Evolutionary conservation across 2,113 vertebrate species (phyloP), one percentile per base, ranked within the genome.

Genomic region (Chelonoidis abingdonii): DNA sequence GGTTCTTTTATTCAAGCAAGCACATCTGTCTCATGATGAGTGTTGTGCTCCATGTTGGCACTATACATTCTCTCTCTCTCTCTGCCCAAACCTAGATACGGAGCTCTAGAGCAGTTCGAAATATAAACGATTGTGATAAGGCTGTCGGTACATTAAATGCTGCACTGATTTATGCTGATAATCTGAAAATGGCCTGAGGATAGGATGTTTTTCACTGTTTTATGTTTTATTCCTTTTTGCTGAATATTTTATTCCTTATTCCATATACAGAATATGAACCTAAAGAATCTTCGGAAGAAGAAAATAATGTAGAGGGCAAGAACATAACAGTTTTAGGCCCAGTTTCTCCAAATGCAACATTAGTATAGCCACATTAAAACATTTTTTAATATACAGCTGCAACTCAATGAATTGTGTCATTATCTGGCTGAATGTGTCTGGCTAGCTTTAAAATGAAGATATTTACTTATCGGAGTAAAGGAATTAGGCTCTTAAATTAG

Each of bases 151-250:
- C 82, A 89, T 50, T 54, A 65, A 89, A 85, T 65, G 54, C 53
- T 76, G 53, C 31, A 44, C n/a, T 91, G 92, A 87, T 89, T 81
- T 90, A 96, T 89, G 53, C 91, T 93, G 95, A 96, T 82, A 96
- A 97, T 97, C 97, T 97, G 95, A 93, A 96, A 96, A 97, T 98
- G 96, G 97, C 98, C 98, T 97, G 97, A 97, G 98, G 98, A 98
- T 97, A 98, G 97, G 19, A 79, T 47, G 65, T 65, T 88, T 95
- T 84, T 80, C 86, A 92, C n/a, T 94, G 24, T 49, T 10, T 49
- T 78, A 87, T 83, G 80, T 93, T 93, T 95, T 96, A 81, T 93
- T 83, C 53, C 92, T 29, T 94, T 88, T 56, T 89, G 41, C 72
- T 65, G 56, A 92, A 62, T 86, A 81, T 35, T 24, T 88, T 80